Percentiles rank a stretch among this genome's conserved stretches.
phyloP scores from a whole-genome alignment of 2,888 invertebrate genomes.

The Achlya flavicornis region DNA sequence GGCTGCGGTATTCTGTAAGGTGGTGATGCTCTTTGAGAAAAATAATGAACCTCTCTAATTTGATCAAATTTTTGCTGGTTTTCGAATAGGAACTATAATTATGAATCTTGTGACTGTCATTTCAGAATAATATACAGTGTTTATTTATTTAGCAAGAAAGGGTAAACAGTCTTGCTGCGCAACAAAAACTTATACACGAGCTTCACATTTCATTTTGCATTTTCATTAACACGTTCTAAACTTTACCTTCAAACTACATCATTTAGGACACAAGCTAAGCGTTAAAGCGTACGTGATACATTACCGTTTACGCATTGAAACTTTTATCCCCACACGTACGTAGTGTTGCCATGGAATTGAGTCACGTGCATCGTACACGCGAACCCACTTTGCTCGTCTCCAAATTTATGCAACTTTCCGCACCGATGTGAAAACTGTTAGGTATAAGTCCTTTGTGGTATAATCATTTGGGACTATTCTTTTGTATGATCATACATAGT shows the following conservation, averaged over 20 bases:
- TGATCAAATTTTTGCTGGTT: no score
- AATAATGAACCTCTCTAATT: no score
- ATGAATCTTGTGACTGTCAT: no score
- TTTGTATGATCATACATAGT: no score
- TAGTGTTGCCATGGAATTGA: constrained; percentile 55
- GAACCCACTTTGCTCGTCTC: constrained; percentile 70
- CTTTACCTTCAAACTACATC: neutral
- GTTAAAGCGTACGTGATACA: constrained; percentile 39
- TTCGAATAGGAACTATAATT: no score
- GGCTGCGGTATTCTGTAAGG: no score
- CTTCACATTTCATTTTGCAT: neutral
- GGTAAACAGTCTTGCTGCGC: no score
- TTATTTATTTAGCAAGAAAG: no score
- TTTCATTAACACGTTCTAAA: constrained; percentile 3
- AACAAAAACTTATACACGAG: neutral
- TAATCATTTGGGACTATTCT: constrained; percentile 9
- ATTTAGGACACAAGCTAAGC: constrained; percentile 20
- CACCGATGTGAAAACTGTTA: constrained; percentile 41
- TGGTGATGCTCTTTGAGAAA: no score
- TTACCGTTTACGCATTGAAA: constrained; percentile 29
- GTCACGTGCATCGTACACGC: constrained; percentile 69
- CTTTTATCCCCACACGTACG: constrained; percentile 33
- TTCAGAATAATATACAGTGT: no score
- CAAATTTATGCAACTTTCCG: constrained; percentile 70
- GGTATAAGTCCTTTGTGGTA: constrained; percentile 30